These are phyloP conservation scores for Limnephilus marmoratus DNA, from an alignment of 2,888 invertebrate species.

Conservation along the genomic window DNA sequence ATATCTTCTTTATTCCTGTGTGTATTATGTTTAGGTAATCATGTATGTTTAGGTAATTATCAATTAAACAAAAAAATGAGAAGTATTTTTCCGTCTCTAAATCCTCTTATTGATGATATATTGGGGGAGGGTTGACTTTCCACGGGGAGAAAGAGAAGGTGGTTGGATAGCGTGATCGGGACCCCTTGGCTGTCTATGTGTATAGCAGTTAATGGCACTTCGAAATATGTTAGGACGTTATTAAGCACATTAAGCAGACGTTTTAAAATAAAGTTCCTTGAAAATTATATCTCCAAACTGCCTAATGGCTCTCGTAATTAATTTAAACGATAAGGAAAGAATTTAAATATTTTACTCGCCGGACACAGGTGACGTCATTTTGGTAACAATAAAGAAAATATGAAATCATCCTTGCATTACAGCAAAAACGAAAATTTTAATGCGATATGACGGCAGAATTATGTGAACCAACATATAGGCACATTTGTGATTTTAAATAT, in stretches of 20 bases:
- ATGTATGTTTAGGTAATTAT: no score
- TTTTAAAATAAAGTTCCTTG: slow-evolving; percentile 20
- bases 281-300: neutral
- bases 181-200: neutral
- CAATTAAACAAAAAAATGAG: neutral
- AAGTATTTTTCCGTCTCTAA: neutral
- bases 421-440: no score
- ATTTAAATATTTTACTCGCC: neutral
- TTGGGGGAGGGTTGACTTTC: neutral
- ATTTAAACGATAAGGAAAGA: neutral
- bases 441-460: no score
- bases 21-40: no score
- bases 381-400: neutral
- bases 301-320: neutral
- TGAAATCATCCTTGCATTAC: no score
- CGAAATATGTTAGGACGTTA: slow-evolving; percentile 22
- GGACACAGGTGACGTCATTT: neutral
- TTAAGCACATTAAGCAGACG: slow-evolving; percentile 31
- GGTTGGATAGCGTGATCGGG: neutral
- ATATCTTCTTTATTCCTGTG: no score
- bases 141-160: neutral
- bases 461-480: no score
- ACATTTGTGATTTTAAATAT: no score
- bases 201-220: slow-evolving; percentile 11
- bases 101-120: slow-evolving; percentile 29